Conservation (phyloP, 2,113 vertebrate species). For the Vimba vimba region DNA sequence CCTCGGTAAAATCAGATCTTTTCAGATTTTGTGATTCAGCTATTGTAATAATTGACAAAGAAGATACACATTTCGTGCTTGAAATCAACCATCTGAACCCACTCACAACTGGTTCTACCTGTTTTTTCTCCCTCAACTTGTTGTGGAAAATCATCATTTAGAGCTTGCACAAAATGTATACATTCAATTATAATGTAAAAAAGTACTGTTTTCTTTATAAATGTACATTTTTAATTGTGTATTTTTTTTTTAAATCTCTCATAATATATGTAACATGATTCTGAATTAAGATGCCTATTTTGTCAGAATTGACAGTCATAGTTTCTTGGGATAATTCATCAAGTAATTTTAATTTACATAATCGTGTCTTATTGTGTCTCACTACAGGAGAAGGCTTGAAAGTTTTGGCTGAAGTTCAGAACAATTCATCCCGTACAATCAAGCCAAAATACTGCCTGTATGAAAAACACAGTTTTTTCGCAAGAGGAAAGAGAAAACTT, state of each 20-base stretch:
- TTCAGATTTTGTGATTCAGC: background rate
- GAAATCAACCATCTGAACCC: background rate
- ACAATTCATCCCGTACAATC: slow-evolving; percentile 70
- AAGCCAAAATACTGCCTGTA: slow-evolving; percentile 73
- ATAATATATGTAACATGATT: background rate
- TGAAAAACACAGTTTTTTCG: slow-evolving; percentile 73
- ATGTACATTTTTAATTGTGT: background rate
- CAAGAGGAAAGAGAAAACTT: slow-evolving; percentile 48
- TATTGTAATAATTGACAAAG: background rate
- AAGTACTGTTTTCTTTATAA: background rate
- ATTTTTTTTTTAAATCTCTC: no score
- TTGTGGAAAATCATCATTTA: no score
- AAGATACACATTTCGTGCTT: background rate
- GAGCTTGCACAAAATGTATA: background rate
- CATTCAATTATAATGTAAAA: background rate
- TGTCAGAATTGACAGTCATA: background rate
- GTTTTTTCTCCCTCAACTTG: background rate
- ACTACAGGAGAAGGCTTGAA: slow-evolving; percentile 67
- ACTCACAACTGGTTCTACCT: background rate
- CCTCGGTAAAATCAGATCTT: slow-evolving; percentile 57
- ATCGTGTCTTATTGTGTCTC: background rate
- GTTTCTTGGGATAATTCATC: background rate
- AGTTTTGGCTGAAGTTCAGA: slow-evolving; percentile 64
- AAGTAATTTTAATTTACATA: background rate
- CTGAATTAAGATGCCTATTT: background rate